Evolutionary conservation across 1,140 invertebrate species (phyloP).

Genomic region (Drosophila kepulauana): DNA sequence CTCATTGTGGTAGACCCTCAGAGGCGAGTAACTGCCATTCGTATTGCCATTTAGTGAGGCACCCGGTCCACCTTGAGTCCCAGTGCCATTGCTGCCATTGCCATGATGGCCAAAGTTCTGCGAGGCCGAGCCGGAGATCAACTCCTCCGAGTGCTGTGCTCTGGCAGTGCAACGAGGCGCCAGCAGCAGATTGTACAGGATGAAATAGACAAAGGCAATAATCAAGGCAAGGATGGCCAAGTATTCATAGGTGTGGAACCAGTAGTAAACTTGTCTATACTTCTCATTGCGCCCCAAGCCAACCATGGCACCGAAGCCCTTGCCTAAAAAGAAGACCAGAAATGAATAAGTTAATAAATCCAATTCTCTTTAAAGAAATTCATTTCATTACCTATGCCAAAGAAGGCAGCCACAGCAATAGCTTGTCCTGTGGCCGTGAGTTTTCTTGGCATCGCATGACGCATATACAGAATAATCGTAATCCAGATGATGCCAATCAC

Average conservation of each 20-base stretch:
- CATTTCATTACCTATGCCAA: slow-evolving; percentile 88
- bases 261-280: slow-evolving; percentile 56
- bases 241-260: slow-evolving; percentile 86
- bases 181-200: slow-evolving; percentile 89
- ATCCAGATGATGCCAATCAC: slow-evolving; percentile 94
- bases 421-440: slow-evolving; percentile 93
- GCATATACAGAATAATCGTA: slow-evolving; percentile 92
- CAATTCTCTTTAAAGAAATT: no score
- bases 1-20: slow-evolving; percentile 92
- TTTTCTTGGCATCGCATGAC: slow-evolving; percentile 92
- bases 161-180: slow-evolving; percentile 89
- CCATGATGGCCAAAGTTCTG: slow-evolving; percentile 84
- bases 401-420: slow-evolving; percentile 92
- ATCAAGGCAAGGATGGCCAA: slow-evolving; percentile 88
- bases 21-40: slow-evolving; percentile 89
- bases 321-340: slow-evolving; percentile 85
- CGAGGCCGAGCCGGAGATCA: slow-evolving; percentile 84
- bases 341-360: neutral
- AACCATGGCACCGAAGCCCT: slow-evolving; percentile 88
- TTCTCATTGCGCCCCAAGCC: slow-evolving; percentile 86
- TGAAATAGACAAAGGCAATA: slow-evolving; percentile 88
- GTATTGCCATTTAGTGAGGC: slow-evolving; percentile 73
- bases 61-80: slow-evolving; percentile 28
- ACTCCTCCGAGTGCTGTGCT: slow-evolving; percentile 86
- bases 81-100: slow-evolving; percentile 30